Conservation (phyloP, 92 coral and sea anemone species). For the Heteractis magnifica region DNA sequence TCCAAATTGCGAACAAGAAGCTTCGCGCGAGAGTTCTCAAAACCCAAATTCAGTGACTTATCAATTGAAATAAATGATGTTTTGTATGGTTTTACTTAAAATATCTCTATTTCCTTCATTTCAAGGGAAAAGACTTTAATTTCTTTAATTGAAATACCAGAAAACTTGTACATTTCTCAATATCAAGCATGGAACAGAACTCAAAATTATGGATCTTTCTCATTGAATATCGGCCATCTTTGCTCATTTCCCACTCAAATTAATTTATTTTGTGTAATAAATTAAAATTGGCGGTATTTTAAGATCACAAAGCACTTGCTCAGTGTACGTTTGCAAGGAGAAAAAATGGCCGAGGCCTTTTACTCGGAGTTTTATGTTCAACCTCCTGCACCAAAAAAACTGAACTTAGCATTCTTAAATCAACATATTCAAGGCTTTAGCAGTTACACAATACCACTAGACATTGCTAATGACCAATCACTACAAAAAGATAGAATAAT, state of each 20-base stretch:
- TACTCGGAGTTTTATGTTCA: neutral
- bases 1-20: neutral
- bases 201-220: no score
- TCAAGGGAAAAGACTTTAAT: neutral
- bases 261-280: neutral
- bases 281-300: slow-evolving; percentile 3
- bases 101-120: neutral
- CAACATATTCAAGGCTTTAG: neutral
- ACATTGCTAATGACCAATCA: neutral
- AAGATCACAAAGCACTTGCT: neutral
- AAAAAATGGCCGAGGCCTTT: slow-evolving; percentile 5
- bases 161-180: no score
- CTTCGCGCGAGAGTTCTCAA: neutral
- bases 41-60: neutral
- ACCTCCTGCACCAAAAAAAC: neutral
- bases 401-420: neutral
- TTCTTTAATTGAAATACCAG: no score
- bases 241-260: no score
- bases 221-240: no score
- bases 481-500: slow-evolving; percentile 1
- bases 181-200: no score
- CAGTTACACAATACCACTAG: slow-evolving; percentile 6
- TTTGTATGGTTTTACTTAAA: neutral
- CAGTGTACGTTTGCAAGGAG: slow-evolving; percentile 1
- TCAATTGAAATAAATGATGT: neutral